phyloP scores from a whole-genome alignment of 2,888 invertebrate genomes.

The Spodoptera picta region DNA sequence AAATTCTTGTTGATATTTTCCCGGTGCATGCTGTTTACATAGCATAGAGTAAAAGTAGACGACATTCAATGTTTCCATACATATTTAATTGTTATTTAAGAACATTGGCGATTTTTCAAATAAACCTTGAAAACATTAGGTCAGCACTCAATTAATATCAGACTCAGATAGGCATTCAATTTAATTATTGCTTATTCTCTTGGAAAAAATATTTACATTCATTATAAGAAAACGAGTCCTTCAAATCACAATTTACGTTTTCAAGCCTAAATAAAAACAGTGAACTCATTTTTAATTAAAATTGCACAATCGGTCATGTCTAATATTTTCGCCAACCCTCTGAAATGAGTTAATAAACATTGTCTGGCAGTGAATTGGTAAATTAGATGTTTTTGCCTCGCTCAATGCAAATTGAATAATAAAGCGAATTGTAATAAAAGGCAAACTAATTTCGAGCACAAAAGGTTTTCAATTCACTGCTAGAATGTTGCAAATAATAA shows the following conservation, averaged over 20 bases:
- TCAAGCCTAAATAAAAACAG: constrained; percentile 11
- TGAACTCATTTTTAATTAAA: constrained; percentile 34
- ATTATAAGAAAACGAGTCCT: constrained; percentile 3
- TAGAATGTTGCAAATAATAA: constrained; percentile 15
- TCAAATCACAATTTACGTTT: constrained; percentile 15
- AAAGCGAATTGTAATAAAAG: constrained; percentile 3
- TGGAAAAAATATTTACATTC: no score
- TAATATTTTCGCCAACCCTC: constrained; percentile 15
- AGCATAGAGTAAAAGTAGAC: not conserved
- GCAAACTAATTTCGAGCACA: constrained; percentile 10
- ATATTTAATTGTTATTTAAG: constrained; percentile 8
- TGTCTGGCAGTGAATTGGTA: constrained; percentile 24
- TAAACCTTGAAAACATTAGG: constrained; percentile 2
- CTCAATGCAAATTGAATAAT: constrained; percentile 15
- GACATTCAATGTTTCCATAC: constrained; percentile 13
- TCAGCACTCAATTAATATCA: not conserved
- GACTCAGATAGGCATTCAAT: not conserved
- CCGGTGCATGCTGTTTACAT: not conserved
- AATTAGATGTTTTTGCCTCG: constrained; percentile 13
- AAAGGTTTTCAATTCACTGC: constrained; percentile 29
- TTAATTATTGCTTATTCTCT: no score
- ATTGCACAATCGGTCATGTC: constrained; percentile 15
- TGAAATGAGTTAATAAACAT: constrained; percentile 25
- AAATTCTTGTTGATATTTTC: constrained; percentile 11
- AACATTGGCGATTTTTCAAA: not conserved